A percentile compares a stretch with the other conserved stretches of the same genome.
phyloP scores from a whole-genome alignment of 2,888 invertebrate species.

The Tridacna crocea region DNA sequence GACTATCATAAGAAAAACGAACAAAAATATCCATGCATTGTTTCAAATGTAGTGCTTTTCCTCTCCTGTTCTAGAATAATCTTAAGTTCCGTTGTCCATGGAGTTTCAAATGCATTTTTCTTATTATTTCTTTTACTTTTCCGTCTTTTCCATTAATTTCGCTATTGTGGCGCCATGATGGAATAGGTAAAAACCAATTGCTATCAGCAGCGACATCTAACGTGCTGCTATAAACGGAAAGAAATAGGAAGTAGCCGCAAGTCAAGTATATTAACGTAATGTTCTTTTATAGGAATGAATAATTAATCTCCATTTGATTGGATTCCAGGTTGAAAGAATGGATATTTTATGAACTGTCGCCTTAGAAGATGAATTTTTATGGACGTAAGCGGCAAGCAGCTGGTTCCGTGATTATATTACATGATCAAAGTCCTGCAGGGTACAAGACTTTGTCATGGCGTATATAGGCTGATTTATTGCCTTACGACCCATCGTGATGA shows the following conservation, averaged over 20 bases:
- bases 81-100: no score
- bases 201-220: background rate
- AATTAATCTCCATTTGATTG: constrained; percentile 55
- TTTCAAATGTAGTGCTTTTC: no score
- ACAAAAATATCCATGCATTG: no score
- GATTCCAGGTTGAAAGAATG: constrained; percentile 49
- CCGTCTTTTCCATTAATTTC: no score
- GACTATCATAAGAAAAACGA: no score
- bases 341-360: constrained; percentile 38
- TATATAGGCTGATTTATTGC: constrained; percentile 22
- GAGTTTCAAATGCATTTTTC: no score
- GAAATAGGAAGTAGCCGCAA: constrained; percentile 17
- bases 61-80: no score
- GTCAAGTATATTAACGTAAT: constrained; percentile 27
- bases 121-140: no score
- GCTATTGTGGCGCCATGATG: no score
- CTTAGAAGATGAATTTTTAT: constrained; percentile 40
- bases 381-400: constrained; percentile 36
- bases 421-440: constrained; percentile 16
- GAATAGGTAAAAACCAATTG: background rate
- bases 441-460: constrained; percentile 17
- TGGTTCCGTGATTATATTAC: constrained; percentile 30
- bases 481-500: constrained; percentile 12
- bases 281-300: constrained; percentile 51
- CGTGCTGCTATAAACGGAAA: constrained; percentile 20